A percentile compares a stretch with the other conserved stretches of the same genome.
Evolutionary conservation across 2,888 invertebrate species (phyloP).

Genomic region (Pomacea canaliculata): DNA sequence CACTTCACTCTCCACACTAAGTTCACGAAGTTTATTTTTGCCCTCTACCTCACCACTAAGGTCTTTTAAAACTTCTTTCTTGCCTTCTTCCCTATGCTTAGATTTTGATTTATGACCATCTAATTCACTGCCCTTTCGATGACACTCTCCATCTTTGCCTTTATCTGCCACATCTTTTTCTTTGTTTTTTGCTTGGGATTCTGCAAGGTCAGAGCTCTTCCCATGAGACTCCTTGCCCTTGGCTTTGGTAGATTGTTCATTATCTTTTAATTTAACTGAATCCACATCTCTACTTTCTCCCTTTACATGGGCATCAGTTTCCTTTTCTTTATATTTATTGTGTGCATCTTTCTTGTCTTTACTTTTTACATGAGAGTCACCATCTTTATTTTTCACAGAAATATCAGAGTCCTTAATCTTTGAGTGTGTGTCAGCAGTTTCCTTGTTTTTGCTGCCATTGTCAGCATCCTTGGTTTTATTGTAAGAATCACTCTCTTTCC

Average conservation of each 20-base stretch:
- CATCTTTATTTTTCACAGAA: slow-evolving; percentile 30
- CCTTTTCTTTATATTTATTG: slow-evolving; percentile 5
- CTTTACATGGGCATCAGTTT: background rate
- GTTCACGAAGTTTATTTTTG: slow-evolving; percentile 15
- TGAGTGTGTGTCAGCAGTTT: slow-evolving; percentile 5
- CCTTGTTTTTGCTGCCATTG: slow-evolving; percentile 24
- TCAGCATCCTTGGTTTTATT: slow-evolving; percentile 31
- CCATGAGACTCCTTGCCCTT: too few relatives aligned
- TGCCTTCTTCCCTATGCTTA: slow-evolving; percentile 7
- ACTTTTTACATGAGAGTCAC: slow-evolving; percentile 24
- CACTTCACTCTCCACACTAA: slow-evolving; percentile 13
- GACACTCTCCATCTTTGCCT: slow-evolving; percentile 32
- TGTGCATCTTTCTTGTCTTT: slow-evolving; percentile 26
- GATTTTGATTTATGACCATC: slow-evolving; percentile 24
- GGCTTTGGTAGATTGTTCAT: too few relatives aligned
- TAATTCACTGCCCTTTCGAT: slow-evolving; percentile 25
- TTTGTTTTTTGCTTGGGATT: background rate
- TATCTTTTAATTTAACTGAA: too few relatives aligned
- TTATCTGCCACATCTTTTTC: background rate
- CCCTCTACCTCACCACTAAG: slow-evolving; percentile 31
- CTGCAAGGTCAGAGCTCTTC: too few relatives aligned
- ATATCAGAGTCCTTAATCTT: slow-evolving; percentile 35
- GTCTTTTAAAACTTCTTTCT: background rate
- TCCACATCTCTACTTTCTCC: too few relatives aligned
- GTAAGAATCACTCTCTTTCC: slow-evolving; percentile 37